Percentiles rank a stretch among this genome's conserved stretches.
Evolutionary conservation across 2,888 invertebrate species (phyloP).

Genomic region (Dynastes maya): DNA sequence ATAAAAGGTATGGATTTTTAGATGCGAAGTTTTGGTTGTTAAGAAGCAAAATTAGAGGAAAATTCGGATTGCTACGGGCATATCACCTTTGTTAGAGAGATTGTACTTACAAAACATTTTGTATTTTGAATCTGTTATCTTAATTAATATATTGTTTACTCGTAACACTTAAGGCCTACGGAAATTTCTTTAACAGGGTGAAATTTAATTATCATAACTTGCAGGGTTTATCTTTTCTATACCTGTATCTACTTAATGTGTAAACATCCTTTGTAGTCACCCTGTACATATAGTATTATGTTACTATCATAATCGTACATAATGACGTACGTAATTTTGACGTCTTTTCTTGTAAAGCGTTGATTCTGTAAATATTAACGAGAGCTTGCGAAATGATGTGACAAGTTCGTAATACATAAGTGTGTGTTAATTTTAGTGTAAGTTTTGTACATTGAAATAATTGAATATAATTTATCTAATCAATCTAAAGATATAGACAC

Average conservation of each 20-base stretch:
- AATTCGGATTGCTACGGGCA: not conserved
- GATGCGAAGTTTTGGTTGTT: too few relatives aligned
- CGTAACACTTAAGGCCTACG: constrained; percentile 42
- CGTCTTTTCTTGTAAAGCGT: not conserved
- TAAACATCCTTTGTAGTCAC: constrained; percentile 1
- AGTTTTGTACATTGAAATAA: not conserved
- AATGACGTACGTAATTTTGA: not conserved
- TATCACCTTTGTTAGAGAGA: not conserved
- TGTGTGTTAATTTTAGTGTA: constrained; percentile 6
- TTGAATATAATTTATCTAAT: not conserved
- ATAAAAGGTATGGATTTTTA: too few relatives aligned
- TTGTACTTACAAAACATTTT: not conserved
- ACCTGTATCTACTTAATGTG: constrained; percentile 28
- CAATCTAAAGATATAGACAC: not conserved
- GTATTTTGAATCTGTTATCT: constrained; percentile 20
- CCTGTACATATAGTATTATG: constrained; percentile 39
- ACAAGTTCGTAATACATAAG: not conserved
- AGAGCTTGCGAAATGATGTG: not conserved
- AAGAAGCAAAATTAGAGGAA: too few relatives aligned
- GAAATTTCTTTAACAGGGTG: constrained; percentile 43
- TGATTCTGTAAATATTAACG: not conserved
- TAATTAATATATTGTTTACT: constrained; percentile 14
- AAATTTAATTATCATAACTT: constrained; percentile 29
- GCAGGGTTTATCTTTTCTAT: constrained; percentile 27
- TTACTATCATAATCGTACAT: constrained; percentile 13